Conservation (phyloP, 2,888 invertebrate genomes). For the Byasa hedistus region DNA sequence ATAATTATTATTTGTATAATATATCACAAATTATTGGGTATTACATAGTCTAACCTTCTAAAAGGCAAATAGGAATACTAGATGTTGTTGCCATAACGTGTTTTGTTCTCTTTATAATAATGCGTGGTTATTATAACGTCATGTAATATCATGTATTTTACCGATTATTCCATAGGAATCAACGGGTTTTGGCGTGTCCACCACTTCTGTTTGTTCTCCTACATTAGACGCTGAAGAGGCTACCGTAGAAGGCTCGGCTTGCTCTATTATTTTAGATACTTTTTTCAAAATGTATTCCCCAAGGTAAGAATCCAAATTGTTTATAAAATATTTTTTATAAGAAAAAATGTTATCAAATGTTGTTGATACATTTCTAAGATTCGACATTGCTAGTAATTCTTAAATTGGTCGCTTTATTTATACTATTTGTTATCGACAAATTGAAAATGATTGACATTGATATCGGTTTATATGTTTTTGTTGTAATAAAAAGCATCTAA, state of each 20-base stretch:
- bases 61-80: not conserved
- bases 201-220: constrained; percentile 52
- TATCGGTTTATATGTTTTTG: not conserved
- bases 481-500: not conserved
- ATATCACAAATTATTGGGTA: too few relatives aligned
- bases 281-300: constrained; percentile 70
- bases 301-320: constrained; percentile 81
- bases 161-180: constrained; percentile 67
- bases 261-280: constrained; percentile 55
- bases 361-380: constrained; percentile 18
- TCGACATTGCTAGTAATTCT: constrained; percentile 18
- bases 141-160: constrained; percentile 32
- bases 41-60: not conserved
- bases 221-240: constrained; percentile 48
- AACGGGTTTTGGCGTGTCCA: constrained; percentile 42
- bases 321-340: constrained; percentile 79
- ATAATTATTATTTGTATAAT: not conserved
- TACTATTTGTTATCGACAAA: not conserved
- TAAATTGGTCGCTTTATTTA: constrained; percentile 35
- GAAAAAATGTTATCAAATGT: constrained; percentile 49
- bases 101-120: not conserved
- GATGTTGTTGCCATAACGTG: not conserved
- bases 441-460: not conserved
- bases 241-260: constrained; percentile 43
- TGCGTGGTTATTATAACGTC: not conserved